Evolutionary conservation across 2,113 vertebrate genomes (phyloP), one percentile per base, ranked within the genome.

Genomic region (Sander lucioperca): DNA sequence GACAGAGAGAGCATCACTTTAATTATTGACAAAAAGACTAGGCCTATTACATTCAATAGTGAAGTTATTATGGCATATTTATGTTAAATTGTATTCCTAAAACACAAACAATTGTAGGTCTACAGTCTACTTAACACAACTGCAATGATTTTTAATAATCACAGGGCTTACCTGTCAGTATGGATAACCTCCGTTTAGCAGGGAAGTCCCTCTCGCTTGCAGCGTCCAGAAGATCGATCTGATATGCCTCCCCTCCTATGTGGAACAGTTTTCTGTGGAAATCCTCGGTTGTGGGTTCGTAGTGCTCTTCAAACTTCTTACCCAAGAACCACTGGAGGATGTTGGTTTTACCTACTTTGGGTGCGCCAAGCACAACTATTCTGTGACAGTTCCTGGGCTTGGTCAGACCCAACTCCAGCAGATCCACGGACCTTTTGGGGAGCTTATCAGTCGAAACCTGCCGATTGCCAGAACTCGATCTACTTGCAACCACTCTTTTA

Each of bases 211-310:
- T 94, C 54, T 96, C 95, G 12, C 81, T 80, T 3, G 95, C 83
- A 0, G 95, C 95, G 64, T 96, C 95, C 71, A 96, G 92, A 0
- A 96, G 87, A 74, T 96, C 95, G 0, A 96, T 25, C 83, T 95
- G 95, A 63, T 96, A 96, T 1, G 88, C 53, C 68, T 95, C 88
- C 11, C 94, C 94, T 76, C 88, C 72, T 9, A 96, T 94, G 84
- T 91, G 89, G 86, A 94, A 96, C 80, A 96, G 79, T 83, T 96
- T 96, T 54, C 94, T 93, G 91, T 95, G 92, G 71, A 96, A 96
- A 83, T 96, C 95, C 77, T 96, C 95, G 0, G 43, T 75, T 1
- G 95, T 96, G 2, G 94, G 92, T 21, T 93, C 89, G 50, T 96
- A 95, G 3, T 64, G 39, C 33, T 95, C 94, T 18, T 94, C 84